Base-by-base conservation (phyloP, 1,140 invertebrate species). In the Trinorchestia longiramus region DNA sequence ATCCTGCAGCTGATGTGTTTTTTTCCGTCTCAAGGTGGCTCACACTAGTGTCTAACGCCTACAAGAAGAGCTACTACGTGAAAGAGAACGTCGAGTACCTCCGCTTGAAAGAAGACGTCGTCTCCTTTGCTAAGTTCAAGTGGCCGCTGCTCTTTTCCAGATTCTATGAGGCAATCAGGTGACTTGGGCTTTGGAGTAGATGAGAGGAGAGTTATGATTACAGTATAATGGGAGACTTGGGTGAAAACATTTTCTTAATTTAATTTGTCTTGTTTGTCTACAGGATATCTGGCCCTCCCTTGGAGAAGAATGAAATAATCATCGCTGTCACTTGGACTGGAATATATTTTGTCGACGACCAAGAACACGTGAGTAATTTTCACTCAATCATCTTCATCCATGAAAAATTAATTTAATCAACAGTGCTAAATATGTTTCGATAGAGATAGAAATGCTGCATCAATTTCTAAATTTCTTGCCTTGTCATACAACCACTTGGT, bases 301-400 rank as follows among this genome's bases (percentile, higher is more conserved):
- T 99, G 96, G 99, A 99, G 0, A 99, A 99, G 97, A 99, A 99
- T 97, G 99, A 99, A 97, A 99, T 99, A 0, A 99, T 99, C 96
- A 99, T 99, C 96, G 99, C 99, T 3, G 99, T 99, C 0, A 99
- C 99, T 97, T 99, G 99, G 99, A 99, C 99, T 36, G 99, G 99
- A 40, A 99, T 99, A 95, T 99, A 99, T 97, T 99, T 99, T 0
- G 99, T 99, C 0, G 99, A 99, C 97, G 99, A 99, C 97, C 99
- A 99, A 97, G 99, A 99, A 97, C 99, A 99, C 98, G 95, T 96
- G 43, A 45, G 92, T 90, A 90, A 17, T 90, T 90, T 90, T 90
- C 87, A 41, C 36, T 36, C 40, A 41, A 6, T 87, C 40, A 87
- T 15, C 8, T n/a, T 87, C 87, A n/a, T 53, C 19, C 6, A 53